A percentile compares a stretch with the other conserved stretches of the same genome.
phyloP scores from a whole-genome alignment of 2,113 vertebrate genomes.

The Ia io region DNA sequence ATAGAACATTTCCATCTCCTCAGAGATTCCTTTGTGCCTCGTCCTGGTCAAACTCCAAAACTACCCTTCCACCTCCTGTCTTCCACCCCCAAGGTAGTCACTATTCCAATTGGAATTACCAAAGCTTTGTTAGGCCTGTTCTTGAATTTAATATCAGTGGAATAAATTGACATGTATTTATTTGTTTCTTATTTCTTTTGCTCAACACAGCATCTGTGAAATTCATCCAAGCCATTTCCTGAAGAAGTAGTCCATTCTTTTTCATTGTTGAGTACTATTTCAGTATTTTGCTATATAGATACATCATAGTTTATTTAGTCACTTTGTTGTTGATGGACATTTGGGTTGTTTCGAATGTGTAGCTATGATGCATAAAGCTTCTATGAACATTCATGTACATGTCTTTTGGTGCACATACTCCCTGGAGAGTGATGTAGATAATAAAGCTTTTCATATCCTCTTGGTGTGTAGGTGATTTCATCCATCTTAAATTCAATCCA shows the following conservation, averaged over 20 bases:
- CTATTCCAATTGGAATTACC: neutral
- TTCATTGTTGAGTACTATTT: neutral
- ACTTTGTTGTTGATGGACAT: neutral
- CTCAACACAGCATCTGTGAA: neutral
- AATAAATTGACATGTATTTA: neutral
- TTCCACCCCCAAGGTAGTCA: neutral
- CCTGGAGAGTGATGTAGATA: neutral
- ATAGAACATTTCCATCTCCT: neutral
- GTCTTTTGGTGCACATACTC: neutral
- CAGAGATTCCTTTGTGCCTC: neutral
- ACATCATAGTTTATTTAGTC: neutral
- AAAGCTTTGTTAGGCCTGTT: neutral
- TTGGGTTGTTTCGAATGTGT: neutral
- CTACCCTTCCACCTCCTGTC: neutral
- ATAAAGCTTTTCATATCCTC: neutral
- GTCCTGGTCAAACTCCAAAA: neutral
- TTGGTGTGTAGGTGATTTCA: neutral
- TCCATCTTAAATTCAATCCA: neutral
- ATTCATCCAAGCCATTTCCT: neutral
- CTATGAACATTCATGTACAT: neutral
- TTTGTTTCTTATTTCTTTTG: neutral
- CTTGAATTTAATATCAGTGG: neutral
- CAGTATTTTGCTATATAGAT: neutral
- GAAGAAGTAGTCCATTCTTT: neutral
- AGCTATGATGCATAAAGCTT: neutral